Percentiles rank a stretch among this genome's conserved stretches.
phyloP scores from a whole-genome alignment of 1,140 invertebrate genomes.

The Cylas formicarius region DNA sequence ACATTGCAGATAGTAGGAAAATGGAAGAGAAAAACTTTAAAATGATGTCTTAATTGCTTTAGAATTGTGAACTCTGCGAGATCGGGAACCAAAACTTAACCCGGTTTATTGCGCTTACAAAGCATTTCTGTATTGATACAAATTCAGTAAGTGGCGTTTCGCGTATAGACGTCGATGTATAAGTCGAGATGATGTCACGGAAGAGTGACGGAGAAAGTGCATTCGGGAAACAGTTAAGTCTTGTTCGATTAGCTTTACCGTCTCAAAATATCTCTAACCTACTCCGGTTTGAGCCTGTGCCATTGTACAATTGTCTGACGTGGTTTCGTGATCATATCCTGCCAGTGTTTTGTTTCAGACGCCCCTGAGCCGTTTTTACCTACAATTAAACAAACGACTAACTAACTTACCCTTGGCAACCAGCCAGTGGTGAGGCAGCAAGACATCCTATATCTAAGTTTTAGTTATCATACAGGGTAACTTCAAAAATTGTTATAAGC shows the following conservation, averaged over 20 bases:
- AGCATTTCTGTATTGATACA: no score
- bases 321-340: constrained; percentile 94
- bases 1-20: constrained; percentile 8
- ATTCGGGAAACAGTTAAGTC: not conserved
- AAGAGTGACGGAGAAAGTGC: no score
- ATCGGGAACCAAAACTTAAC: not conserved
- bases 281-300: constrained; percentile 82
- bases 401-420: no score
- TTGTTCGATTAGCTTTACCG: constrained; percentile 1
- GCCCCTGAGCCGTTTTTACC: constrained; percentile 87
- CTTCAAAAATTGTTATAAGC: no score
- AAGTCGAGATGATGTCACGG: no score
- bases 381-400: constrained; percentile 47
- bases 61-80: not conserved
- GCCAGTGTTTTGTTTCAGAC: constrained; percentile 89
- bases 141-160: no score
- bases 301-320: constrained; percentile 87
- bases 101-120: no score
- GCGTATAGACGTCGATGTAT: no score
- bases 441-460: no score
- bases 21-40: not conserved
- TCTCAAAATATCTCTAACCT: constrained; percentile 39
- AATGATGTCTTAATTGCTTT: not conserved
- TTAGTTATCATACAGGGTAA: no score
- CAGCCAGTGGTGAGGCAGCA: no score